phyloP scores from a whole-genome alignment of 1,140 invertebrate genomes.

The Saccostrea echinata region DNA sequence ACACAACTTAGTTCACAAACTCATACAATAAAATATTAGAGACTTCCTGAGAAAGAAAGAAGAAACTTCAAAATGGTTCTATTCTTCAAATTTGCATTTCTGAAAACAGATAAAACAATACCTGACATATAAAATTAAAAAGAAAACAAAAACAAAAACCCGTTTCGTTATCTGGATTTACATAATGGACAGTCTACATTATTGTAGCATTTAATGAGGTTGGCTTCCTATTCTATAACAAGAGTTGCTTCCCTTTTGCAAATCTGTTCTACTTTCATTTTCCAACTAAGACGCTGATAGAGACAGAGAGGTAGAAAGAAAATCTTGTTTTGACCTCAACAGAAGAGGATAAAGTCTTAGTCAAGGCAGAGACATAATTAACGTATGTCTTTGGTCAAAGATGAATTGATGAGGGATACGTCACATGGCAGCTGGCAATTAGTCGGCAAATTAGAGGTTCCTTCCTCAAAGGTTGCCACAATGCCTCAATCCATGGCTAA shows the following conservation, averaged over 20 bases:
- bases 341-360: background rate
- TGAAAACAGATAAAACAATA: background rate
- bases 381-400: background rate
- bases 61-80: background rate
- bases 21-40: background rate
- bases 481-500: background rate
- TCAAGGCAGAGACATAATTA: too few species aligned
- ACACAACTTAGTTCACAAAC: background rate
- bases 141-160: background rate
- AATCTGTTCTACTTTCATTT: background rate
- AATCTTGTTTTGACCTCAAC: background rate
- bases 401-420: background rate
- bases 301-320: conserved; percentile 29
- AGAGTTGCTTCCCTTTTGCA: background rate
- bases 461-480: background rate
- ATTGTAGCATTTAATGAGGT: background rate
- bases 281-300: background rate
- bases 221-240: background rate
- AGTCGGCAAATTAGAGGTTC: background rate
- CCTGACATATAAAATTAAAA: background rate
- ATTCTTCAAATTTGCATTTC: background rate
- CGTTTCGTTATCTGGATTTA: conserved; percentile 15
- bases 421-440: background rate
- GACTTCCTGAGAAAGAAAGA: conserved; percentile 24
- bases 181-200: background rate